Base-by-base conservation (phyloP, 1,140 invertebrate species). In the Linepithema humile region DNA sequence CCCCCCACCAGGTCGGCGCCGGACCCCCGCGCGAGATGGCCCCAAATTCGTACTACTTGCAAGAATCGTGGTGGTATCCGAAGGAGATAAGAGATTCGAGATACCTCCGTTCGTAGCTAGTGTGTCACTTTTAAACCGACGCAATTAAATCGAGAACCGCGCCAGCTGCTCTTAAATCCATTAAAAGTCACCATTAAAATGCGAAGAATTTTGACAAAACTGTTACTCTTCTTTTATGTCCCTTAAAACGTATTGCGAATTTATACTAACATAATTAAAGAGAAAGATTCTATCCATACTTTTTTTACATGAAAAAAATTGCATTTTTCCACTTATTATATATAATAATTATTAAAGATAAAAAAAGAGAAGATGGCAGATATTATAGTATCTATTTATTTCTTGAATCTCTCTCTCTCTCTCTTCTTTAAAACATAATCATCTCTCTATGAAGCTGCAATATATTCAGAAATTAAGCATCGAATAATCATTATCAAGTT, bases 1-100 rank as follows among this genome's bases (percentile, higher is more conserved):
- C 23, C 84, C 59, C 48, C 84, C 70, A 75, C 83, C 62, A 72
- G 53, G 40, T 26, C 43, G 38, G 38, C 38, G 43, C 26, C 75
- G 12, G 75, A 70, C 48, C 48, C 75, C 32, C 64, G 64, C 48
- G 48, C 48, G 64, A 69, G 48, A 57, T 80, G 75, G 75, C 75
- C 75, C 75, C 75, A 38, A 80, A 80, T 80, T 70, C 62, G 45
- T 80, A 80, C 48, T 35, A 69, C 35, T 23, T 43, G 45, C 20
- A 29, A 55, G 55, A 55, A 43, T 43, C 17, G 72, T 2, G 48
- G 53, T 23, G 40, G 62, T 64, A 50, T 60, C 15, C 40, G 38
- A 50, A 23, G n/a, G 35, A 78, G 62, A 78, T 78, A 65, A 80
- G 35, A 20, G 35, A 80, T 50, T 40, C 32, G 48, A 38, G 45